These are phyloP conservation scores for Sylvicapra grimmia DNA, from an alignment of 2,113 vertebrate genomes.

Conservation along the genomic window DNA sequence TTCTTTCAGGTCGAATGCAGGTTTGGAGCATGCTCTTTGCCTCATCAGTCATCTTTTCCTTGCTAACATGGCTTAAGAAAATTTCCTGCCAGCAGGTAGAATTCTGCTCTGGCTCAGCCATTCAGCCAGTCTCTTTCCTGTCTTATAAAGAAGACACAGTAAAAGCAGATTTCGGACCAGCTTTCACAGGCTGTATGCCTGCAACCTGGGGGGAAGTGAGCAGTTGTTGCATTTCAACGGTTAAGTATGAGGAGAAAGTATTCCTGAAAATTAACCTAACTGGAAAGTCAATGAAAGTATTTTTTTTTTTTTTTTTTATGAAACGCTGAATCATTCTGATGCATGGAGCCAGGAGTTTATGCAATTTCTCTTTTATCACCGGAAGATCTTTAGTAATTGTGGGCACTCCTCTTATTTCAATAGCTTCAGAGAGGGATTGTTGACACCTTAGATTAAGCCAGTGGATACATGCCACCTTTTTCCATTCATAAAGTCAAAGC, in stretches of 20 bases:
- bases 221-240: background rate
- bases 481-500: slow-evolving; percentile 45
- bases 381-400: slow-evolving; percentile 74
- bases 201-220: background rate
- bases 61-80: background rate
- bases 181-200: background rate
- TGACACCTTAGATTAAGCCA: slow-evolving; percentile 68
- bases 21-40: background rate
- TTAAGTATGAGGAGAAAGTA: slow-evolving; percentile 35
- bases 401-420: slow-evolving; percentile 77
- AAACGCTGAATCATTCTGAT: slow-evolving; percentile 79
- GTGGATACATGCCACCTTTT: slow-evolving; percentile 41
- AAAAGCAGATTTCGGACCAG: background rate
- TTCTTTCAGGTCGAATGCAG: background rate
- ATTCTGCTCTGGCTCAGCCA: background rate
- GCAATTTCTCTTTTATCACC: slow-evolving; percentile 74
- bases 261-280: slow-evolving; percentile 52
- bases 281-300: slow-evolving; percentile 55
- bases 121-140: background rate
- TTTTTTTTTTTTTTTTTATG: background rate
- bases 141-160: background rate
- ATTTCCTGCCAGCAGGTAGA: background rate
- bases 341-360: slow-evolving; percentile 66
- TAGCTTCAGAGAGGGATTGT: slow-evolving; percentile 58
- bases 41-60: no score